A percentile compares a stretch with the other conserved stretches of the same genome.
Evolutionary conservation across 2,797 vertebrate genomes (phyloP).

Genomic region (Chlorospingus flavigularis): DNA sequence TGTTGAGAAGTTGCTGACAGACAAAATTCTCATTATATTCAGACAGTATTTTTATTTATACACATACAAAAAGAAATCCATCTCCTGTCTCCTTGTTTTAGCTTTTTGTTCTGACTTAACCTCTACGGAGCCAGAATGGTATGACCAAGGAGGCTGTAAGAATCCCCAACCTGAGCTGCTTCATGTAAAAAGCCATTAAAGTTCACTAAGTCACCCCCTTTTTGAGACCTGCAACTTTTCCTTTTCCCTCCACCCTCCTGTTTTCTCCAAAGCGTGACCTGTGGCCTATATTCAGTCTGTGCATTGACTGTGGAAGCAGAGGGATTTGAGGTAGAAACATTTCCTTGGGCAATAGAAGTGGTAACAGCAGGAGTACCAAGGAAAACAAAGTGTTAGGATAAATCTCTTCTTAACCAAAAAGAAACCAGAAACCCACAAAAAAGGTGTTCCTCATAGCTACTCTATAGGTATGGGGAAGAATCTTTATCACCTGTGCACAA

Average conservation of each 20-base stretch:
- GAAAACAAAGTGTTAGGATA: slow-evolving; percentile 35
- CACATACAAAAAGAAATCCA: background rate
- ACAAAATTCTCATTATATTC: background rate
- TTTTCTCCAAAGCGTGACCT: slow-evolving; percentile 23
- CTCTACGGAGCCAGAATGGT: background rate
- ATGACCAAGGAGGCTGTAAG: background rate
- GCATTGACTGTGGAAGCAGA: background rate
- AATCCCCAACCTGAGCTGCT: background rate
- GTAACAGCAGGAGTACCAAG: slow-evolving; percentile 45
- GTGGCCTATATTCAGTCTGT: background rate
- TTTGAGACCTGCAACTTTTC: background rate
- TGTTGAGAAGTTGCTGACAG: background rate
- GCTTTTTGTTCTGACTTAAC: background rate
- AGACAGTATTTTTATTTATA: background rate
- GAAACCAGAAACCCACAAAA: background rate
- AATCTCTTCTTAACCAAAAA: background rate
- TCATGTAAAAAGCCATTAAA: background rate
- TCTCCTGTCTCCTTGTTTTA: background rate
- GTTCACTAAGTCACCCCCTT: background rate
- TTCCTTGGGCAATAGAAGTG: slow-evolving; percentile 55
- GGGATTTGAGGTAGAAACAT: slow-evolving; percentile 48
- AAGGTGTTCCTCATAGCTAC: background rate
- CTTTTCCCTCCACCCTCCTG: background rate
- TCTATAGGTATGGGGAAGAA: background rate
- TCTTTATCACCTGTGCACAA: background rate